Evolutionary conservation across 2,888 invertebrate genomes (phyloP), one percentile per base, ranked within the genome.

Genomic region (Eutolmus rufibarbis): DNA sequence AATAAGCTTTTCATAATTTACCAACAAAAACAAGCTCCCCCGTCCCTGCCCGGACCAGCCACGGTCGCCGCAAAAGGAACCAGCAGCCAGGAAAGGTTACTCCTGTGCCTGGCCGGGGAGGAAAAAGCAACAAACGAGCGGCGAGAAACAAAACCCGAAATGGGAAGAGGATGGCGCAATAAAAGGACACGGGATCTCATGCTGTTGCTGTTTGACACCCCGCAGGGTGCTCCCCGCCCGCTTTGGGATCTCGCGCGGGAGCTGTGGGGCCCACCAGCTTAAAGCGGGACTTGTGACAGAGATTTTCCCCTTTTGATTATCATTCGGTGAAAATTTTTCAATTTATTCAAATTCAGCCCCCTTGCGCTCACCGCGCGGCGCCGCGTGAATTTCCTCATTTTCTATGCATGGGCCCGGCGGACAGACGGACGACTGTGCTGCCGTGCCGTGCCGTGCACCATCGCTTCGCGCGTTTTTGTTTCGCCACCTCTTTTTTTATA

Each of bases 1-100:
- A 88, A 88, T 88, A 88, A 88, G 88, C 88, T 88, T 85, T 86
- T 85, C 88, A 88, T 87, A 88, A 88, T 88, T 88, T 88, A 66
- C 76, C 57, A 28, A 79, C 37, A 76, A 86, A 76, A 31, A 51
- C 46, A 76, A 85, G 46, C 7, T 16, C 51, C 74, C 51, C 19
- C 40, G 37, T 16, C 86, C 66, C 8, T 37, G 34, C 28, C 5
- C 9, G 40, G 19, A 19, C n/a, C 84, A 8, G 57, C 8, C 34
- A 9, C 37, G 66, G 34, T 12, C 19, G 31, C 66, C 40, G 19
- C 57, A 84, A 81, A 37, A 84, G 37, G 57, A 84, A 37, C 23
- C 84, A 84, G 23, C 77, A 77, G 37, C 40, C 86, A 74, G 86
- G 77, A 86, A 86, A 86, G 77, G 86, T 77, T 86, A 56, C 34